Evolutionary conservation across 2,888 invertebrate species (phyloP), one percentile per base, ranked within the genome.

Genomic region (Aradus depressus): DNA sequence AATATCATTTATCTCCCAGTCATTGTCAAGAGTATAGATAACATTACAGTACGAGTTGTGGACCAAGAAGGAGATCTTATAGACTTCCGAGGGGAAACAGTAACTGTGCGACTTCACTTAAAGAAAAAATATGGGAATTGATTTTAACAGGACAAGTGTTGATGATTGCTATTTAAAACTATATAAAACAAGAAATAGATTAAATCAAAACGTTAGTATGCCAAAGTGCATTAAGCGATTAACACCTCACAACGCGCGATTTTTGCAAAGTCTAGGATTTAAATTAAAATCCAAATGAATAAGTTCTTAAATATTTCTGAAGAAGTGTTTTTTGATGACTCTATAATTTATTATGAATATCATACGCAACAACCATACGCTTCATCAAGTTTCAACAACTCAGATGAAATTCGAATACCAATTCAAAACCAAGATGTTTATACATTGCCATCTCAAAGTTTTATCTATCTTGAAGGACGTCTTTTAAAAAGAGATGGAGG

Each of bases 1-100:
- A 63, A 63, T 60, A 58, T 64, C 5, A 62, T 65, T 48, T 65
- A 65, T 61, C 60, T 65, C 52, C 65, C 64, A 12, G 58, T 65
- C 14, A 62, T n/a, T 18, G 37, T 43, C 2, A 21, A 14, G 4
- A n/a, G 5, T 10, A 47, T 54, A n/a, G 16, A 22, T 25, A 48
- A 23, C 37, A 44, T 44, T 22, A 53, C 61, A 37, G 16, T 51
- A 14, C 6, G 14, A 5, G 51, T 66, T 26, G 60, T 56, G 19
- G 64, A 66, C 58, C 62, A 64, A 34, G n/a, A 34, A 34, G 14
- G 35, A 12, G 4, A 12, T 14, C 5, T 34, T 6, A 12, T 34
- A 14, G n/a, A 34, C 12, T 34, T 34, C 12, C n/a, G 35, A 34
- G 35, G 35, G 4, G 35, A 34, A 34, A 34, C 4, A 4, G 12